These are phyloP conservation scores for Cichladusa arquata DNA, from an alignment of 2,113 vertebrate genomes.

Conservation along the genomic window DNA sequence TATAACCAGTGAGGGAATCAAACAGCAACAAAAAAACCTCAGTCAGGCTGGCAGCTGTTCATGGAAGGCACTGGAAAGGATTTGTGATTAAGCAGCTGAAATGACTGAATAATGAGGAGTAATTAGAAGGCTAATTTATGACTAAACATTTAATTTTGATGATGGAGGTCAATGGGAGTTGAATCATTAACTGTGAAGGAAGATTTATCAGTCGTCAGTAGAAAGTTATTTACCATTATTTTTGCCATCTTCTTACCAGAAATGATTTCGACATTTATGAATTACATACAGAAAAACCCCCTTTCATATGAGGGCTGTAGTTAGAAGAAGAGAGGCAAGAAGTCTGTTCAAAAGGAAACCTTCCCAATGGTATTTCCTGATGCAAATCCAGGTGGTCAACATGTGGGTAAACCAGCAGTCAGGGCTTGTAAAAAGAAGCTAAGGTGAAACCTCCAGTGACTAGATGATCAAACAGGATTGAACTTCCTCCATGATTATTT, in stretches of 20 bases:
- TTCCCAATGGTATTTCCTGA: background rate
- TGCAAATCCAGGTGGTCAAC: background rate
- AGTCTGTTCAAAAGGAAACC: background rate
- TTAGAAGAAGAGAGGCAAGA: background rate
- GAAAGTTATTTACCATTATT: background rate
- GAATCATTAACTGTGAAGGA: background rate
- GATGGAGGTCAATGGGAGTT: constrained; percentile 11
- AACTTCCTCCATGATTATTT: background rate
- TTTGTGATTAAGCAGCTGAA: background rate
- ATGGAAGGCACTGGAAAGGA: background rate
- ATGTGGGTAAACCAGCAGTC: background rate
- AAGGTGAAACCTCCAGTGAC: background rate
- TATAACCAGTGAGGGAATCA: background rate
- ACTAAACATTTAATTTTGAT: constrained; percentile 24
- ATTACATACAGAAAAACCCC: accelerated
- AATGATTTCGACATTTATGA: background rate
- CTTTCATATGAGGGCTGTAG: background rate
- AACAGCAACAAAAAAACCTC: background rate
- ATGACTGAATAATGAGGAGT: constrained; percentile 9
- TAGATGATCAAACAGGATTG: background rate
- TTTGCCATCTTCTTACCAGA: background rate
- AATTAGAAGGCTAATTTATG: constrained; percentile 36
- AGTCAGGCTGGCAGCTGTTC: background rate
- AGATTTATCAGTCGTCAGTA: background rate
- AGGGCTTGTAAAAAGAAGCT: background rate